These are phyloP conservation scores for Ommatoiulus sabulosus DNA, from an alignment of 2,888 invertebrate species.

Conservation along the genomic window DNA sequence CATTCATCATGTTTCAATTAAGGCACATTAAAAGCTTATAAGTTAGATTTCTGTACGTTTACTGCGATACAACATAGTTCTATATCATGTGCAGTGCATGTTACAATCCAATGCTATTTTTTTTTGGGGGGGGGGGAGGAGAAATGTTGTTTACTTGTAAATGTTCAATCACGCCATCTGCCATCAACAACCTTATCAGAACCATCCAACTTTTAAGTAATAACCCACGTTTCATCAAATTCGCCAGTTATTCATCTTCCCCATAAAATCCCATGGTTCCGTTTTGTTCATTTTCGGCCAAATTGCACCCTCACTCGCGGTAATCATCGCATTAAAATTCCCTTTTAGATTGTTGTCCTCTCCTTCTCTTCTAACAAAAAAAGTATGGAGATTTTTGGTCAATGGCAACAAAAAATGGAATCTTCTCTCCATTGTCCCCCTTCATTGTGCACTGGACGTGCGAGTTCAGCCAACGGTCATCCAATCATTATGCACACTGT, in stretches of 20 bases:
- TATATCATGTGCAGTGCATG: too few species aligned
- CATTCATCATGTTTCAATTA: too few species aligned
- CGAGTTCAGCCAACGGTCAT: conserved; percentile 49
- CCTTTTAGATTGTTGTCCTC: conserved; percentile 13
- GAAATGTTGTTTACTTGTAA: background rate
- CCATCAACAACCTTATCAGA: background rate
- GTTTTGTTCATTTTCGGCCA: background rate
- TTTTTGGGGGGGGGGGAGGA: too few species aligned
- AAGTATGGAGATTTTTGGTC: conserved; percentile 12
- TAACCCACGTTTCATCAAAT: background rate
- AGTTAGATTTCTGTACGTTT: too few species aligned
- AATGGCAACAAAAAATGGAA: background rate
- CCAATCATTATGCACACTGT: conserved; percentile 49
- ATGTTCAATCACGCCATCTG: background rate
- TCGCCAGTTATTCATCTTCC: background rate
- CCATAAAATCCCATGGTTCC: conserved; percentile 14
- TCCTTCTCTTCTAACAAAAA: background rate
- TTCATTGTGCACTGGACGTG: conserved; percentile 30
- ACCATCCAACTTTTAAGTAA: background rate
- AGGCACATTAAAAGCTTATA: too few species aligned
- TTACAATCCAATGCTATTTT: too few species aligned
- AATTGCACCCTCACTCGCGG: background rate
- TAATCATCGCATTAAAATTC: conserved; percentile 40
- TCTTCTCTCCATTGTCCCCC: conserved; percentile 26
- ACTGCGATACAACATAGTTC: too few species aligned